These are phyloP conservation scores for Vesta saturnalis DNA, from an alignment of 2,888 invertebrate genomes.

Conservation along the genomic window DNA sequence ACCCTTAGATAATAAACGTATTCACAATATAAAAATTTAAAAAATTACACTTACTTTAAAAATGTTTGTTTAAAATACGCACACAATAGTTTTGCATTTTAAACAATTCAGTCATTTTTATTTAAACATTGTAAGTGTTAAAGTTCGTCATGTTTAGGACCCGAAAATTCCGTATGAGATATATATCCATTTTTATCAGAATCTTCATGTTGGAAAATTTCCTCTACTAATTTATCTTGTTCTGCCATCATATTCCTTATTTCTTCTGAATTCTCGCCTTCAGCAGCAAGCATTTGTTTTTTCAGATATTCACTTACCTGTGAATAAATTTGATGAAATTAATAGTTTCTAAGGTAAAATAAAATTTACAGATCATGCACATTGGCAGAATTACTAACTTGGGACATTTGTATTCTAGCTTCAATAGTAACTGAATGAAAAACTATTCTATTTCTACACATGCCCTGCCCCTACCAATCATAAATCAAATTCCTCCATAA, in stretches of 20 bases:
- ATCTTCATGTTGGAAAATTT: constrained; percentile 97
- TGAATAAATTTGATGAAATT: constrained; percentile 39
- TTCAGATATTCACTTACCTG: constrained; percentile 93
- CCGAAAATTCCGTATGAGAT: constrained; percentile 95
- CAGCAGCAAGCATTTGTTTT: constrained; percentile 89
- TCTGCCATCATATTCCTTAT: constrained; percentile 85
- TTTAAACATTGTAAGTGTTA: constrained; percentile 60
- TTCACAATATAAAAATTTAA: constrained; percentile 27
- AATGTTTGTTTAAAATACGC: constrained; percentile 24
- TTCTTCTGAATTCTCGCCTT: constrained; percentile 78
- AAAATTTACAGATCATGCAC: constrained; percentile 2
- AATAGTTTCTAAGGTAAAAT: not conserved
- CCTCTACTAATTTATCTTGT: constrained; percentile 93
- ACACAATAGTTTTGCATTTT: constrained; percentile 27
- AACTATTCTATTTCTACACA: no score
- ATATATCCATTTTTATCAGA: constrained; percentile 96
- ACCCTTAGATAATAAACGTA: constrained; percentile 4
- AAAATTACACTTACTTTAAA: constrained; percentile 22
- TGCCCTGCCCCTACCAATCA: no score
- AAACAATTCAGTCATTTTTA: constrained; percentile 35
- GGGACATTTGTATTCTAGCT: no score
- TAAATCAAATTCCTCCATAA: no score
- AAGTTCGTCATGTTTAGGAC: constrained; percentile 97
- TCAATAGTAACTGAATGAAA: no score
- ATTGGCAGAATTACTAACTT: not conserved